Conservation (phyloP, 2,797 vertebrate species). For the Eutrigla gurnardus region DNA sequence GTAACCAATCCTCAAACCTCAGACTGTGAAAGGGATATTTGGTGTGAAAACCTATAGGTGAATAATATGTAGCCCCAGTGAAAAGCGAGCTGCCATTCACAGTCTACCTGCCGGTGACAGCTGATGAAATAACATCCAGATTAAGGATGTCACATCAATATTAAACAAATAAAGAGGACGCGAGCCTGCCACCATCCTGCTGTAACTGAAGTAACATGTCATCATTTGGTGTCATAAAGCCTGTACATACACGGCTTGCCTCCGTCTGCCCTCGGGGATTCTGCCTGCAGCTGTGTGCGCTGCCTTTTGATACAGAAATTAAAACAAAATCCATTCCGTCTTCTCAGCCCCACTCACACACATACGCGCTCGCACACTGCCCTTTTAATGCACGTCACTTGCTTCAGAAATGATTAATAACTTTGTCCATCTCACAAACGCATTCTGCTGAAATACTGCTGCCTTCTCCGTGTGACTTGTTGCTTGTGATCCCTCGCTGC, state of each 20-base stretch:
- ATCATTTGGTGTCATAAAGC: constrained; percentile 23
- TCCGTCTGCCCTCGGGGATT: constrained; percentile 33
- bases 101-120: constrained; percentile 14
- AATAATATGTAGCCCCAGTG: constrained; percentile 21
- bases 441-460: constrained; percentile 7
- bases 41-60: constrained; percentile 6
- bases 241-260: neutral
- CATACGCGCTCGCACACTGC: neutral
- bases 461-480: neutral
- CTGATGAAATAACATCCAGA: constrained; percentile 35
- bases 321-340: constrained; percentile 24
- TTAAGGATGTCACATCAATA: constrained; percentile 34
- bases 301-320: constrained; percentile 33
- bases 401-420: constrained; percentile 36
- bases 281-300: constrained; percentile 32
- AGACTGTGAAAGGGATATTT: neutral
- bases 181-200: constrained; percentile 17
- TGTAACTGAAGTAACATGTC: constrained; percentile 17
- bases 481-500: constrained; percentile 11
- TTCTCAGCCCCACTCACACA: neutral
- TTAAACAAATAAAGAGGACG: constrained; percentile 27
- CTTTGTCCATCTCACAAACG: constrained; percentile 19
- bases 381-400: constrained; percentile 36
- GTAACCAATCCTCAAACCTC: neutral
- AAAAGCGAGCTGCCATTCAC: constrained; percentile 11